Evolutionary conservation across 2,797 vertebrate species (phyloP).

Genomic region (Lates japonicus): DNA sequence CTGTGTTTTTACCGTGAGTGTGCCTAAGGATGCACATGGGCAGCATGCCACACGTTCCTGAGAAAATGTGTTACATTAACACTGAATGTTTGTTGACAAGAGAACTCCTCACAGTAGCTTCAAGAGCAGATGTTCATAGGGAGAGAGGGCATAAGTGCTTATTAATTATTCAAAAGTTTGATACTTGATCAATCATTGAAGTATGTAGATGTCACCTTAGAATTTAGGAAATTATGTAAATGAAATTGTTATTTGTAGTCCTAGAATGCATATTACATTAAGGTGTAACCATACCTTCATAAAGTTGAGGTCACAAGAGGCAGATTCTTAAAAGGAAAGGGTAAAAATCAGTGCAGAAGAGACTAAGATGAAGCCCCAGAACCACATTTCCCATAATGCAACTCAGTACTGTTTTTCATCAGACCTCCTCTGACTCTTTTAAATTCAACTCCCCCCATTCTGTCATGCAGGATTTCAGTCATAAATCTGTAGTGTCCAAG

Average conservation of each 20-base stretch:
- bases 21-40: too few species aligned
- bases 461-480: too few species aligned
- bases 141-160: too few species aligned
- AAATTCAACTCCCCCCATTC: background rate
- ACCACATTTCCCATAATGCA: background rate
- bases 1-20: too few species aligned
- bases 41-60: background rate
- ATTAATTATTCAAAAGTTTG: too few species aligned
- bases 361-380: background rate
- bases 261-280: background rate
- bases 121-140: too few species aligned
- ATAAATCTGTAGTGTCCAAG: background rate
- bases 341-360: background rate
- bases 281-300: background rate
- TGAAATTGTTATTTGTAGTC: background rate
- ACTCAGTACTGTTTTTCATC: background rate
- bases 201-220: background rate
- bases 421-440: background rate
- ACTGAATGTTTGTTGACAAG: too few species aligned
- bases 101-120: too few species aligned
- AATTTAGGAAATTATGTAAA: background rate
- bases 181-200: background rate
- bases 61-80: too few species aligned
- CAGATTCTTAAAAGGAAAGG: background rate
- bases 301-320: background rate